phyloP scores from a whole-genome alignment of 2,113 vertebrate species.

The Microcebus tavaratra region DNA sequence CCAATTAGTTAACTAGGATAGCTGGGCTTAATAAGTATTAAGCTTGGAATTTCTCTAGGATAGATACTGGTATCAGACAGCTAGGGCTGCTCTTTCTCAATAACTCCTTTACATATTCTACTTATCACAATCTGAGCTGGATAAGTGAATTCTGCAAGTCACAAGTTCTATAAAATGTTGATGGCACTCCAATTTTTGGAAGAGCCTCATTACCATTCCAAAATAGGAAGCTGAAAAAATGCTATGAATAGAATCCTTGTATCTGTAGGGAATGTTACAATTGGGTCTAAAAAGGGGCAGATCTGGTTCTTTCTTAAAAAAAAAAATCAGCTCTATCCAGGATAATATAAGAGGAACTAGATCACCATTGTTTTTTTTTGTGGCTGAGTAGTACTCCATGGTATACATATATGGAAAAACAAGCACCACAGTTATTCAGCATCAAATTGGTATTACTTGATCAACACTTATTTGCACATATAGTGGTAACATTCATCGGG shows the following conservation, averaged over 20 bases:
- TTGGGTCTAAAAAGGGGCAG: background rate
- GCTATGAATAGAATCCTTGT: background rate
- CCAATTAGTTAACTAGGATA: background rate
- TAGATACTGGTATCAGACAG: background rate
- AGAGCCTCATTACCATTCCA: background rate
- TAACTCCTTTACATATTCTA: background rate
- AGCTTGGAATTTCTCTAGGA: background rate
- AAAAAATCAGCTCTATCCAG: no score
- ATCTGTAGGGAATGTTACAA: background rate
- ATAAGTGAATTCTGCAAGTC: background rate
- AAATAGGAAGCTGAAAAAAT: background rate
- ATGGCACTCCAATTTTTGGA: background rate
- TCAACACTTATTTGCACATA: no score
- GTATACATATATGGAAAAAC: no score
- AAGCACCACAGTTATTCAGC: no score
- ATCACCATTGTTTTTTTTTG: no score
- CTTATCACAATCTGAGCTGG: background rate
- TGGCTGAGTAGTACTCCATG: no score
- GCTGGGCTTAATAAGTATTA: background rate
- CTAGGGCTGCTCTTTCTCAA: background rate
- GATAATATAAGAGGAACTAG: no score
- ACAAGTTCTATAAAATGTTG: background rate
- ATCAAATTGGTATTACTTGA: no score
- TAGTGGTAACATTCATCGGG: no score
- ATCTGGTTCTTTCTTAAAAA: background rate